These are phyloP conservation scores for Phaethornis superciliosus DNA, from an alignment of 2,113 vertebrate species.

Conservation along the genomic window DNA sequence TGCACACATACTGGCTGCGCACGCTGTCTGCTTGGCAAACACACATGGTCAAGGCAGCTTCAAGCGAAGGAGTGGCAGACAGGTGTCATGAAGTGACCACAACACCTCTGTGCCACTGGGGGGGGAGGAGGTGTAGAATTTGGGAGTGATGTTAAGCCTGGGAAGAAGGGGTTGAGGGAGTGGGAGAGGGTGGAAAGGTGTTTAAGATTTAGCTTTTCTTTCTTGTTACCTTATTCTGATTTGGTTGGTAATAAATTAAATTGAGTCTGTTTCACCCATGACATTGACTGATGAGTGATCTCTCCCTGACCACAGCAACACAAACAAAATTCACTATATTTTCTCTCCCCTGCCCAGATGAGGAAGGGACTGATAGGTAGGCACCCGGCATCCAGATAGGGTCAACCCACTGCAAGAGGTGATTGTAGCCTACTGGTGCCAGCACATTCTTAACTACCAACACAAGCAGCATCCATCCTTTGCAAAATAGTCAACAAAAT, in stretches of 20 bases:
- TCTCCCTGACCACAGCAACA: not conserved
- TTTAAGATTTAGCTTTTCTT: not conserved
- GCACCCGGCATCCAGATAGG: not conserved
- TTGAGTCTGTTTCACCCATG: not conserved
- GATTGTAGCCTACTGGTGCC: not conserved
- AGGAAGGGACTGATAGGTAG: not conserved
- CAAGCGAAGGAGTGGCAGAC: not conserved
- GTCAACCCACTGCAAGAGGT: not conserved
- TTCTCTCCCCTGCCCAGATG: not conserved
- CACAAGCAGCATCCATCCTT: not conserved
- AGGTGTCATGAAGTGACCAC: not conserved
- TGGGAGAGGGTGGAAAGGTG: no score
- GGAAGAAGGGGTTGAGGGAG: not conserved
- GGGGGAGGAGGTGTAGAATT: not conserved
- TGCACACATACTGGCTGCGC: accelerated
- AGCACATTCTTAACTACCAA: not conserved
- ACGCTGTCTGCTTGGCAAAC: not conserved
- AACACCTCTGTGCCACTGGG: not conserved
- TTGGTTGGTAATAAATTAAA: not conserved
- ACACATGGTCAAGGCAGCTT: not conserved
- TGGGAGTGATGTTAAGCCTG: not conserved
- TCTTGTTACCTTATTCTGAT: not conserved
- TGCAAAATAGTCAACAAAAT: not conserved
- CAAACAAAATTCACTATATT: no score
- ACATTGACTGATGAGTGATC: no score